These are phyloP conservation scores for Ondatra zibethicus DNA, from an alignment of 2,113 vertebrate genomes.

Conservation along the genomic window DNA sequence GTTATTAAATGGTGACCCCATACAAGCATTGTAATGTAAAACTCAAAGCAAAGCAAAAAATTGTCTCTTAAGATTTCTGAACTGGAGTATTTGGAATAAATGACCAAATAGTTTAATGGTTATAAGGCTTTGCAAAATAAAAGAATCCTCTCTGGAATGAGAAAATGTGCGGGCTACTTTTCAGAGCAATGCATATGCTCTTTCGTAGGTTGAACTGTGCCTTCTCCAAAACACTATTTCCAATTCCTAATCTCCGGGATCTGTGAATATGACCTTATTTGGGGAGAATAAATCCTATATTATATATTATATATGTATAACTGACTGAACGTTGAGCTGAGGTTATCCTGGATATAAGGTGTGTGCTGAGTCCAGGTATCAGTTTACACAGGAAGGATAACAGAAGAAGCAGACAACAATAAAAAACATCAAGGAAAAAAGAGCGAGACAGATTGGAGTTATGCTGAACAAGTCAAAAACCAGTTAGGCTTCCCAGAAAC, in stretches of 20 bases:
- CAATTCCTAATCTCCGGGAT: not conserved
- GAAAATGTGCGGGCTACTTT: not conserved
- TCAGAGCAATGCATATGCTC: not conserved
- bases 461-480: not conserved
- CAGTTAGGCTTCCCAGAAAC: not conserved
- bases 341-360: not conserved
- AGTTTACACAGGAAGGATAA: not conserved
- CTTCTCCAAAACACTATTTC: not conserved
- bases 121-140: not conserved
- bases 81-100: not conserved
- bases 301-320: not conserved
- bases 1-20: not conserved
- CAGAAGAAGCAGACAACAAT: not conserved
- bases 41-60: constrained; percentile 10
- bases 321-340: not conserved
- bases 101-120: not conserved
- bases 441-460: not conserved
- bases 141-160: not conserved
- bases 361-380: not conserved
- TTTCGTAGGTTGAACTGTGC: not conserved
- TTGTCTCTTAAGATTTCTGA: not conserved
- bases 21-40: constrained; percentile 7
- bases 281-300: not conserved
- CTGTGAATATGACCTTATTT: constrained; percentile 3
- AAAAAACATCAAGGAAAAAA: not conserved